phyloP scores from a whole-genome alignment of 2,888 invertebrate species.

The Diloba caeruleocephala region DNA sequence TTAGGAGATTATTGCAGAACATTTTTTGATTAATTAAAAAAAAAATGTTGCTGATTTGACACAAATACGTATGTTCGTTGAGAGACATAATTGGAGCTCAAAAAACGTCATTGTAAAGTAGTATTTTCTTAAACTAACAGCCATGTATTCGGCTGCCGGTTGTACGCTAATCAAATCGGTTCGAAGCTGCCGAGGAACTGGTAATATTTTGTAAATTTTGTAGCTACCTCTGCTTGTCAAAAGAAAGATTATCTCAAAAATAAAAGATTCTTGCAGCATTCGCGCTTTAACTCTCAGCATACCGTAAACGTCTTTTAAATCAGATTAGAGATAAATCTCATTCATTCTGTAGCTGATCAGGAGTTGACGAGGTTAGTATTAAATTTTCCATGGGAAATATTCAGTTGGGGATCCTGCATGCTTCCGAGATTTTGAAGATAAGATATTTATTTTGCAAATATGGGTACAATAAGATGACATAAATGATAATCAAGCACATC shows the following conservation, averaged over 20 bases:
- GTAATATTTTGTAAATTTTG: conserved; percentile 12
- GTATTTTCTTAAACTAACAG: conserved; percentile 7
- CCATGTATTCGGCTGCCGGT: conserved; percentile 6
- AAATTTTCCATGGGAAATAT: conserved; percentile 12
- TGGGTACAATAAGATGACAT: too few species aligned
- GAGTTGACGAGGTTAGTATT: conserved; percentile 9
- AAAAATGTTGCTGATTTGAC: conserved; percentile 7
- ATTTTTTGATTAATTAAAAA: too few species aligned
- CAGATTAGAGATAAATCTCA: conserved; percentile 4
- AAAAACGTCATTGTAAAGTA: conserved; percentile 4
- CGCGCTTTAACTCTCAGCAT: conserved; percentile 11
- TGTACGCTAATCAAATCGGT: conserved; percentile 6
- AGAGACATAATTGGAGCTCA: conserved; percentile 2
- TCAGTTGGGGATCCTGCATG: conserved; percentile 14
- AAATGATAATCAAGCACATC: too few species aligned
- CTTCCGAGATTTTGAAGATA: conserved; percentile 11
- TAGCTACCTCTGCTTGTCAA: conserved; percentile 14
- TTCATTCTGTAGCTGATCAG: conserved; percentile 7
- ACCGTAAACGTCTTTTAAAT: conserved; percentile 7
- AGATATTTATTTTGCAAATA: too few species aligned
- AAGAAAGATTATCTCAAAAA: conserved; percentile 18
- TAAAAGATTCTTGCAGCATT: conserved; percentile 15
- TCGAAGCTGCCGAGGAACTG: conserved; percentile 9
- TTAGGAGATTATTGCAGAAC: too few species aligned
- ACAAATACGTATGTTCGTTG: conserved; percentile 5